phyloP scores from a whole-genome alignment of 2,797 vertebrate species.

The Vultur gryphus region DNA sequence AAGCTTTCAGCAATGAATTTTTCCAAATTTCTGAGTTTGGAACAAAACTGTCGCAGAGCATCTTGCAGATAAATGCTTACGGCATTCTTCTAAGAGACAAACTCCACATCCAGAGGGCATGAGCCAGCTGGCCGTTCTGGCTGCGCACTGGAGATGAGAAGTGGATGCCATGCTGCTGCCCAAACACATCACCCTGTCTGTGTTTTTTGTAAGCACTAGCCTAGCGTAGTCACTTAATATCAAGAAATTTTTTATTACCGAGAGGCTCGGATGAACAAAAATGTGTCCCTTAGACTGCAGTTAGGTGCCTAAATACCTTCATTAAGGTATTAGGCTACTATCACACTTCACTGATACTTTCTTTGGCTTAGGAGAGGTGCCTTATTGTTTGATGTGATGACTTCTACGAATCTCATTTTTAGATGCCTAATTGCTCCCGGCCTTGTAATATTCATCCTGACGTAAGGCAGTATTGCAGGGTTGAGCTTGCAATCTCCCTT shows the following conservation, averaged over 20 bases:
- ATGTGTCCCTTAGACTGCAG: neutral
- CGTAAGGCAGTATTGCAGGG: neutral
- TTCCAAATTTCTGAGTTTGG: neutral
- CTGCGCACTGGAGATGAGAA: neutral
- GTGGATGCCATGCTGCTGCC: neutral
- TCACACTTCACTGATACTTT: neutral
- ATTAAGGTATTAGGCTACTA: neutral
- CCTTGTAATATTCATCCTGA: neutral
- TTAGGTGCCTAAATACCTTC: neutral
- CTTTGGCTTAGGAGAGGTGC: neutral
- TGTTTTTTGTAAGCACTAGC: neutral
- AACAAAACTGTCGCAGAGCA: neutral
- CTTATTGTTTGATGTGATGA: neutral
- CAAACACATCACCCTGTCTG: neutral
- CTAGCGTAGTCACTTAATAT: neutral
- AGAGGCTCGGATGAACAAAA: neutral
- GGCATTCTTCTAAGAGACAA: neutral
- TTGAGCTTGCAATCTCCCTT: neutral
- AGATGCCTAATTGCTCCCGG: neutral
- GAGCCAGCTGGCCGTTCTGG: neutral
- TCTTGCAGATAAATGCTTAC: neutral
- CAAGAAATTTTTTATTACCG: neutral
- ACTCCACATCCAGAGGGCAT: neutral
- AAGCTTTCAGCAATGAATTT: neutral
- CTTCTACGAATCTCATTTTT: neutral